Percentiles rank a stretch among this genome's conserved stretches.
phyloP scores from a whole-genome alignment of 2,888 invertebrate species.

The Caenorhabditis afra region DNA sequence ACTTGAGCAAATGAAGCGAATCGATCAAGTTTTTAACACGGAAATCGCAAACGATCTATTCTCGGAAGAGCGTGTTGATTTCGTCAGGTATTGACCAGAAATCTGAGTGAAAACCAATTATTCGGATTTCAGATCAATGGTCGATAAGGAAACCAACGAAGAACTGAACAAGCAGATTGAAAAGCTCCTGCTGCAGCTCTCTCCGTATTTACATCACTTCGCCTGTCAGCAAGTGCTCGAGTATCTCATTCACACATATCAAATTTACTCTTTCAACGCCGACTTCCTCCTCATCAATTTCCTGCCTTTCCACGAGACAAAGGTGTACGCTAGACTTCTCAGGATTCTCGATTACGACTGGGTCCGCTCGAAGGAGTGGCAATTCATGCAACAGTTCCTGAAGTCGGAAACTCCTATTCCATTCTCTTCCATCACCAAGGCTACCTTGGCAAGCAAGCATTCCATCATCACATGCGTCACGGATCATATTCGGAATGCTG shows the following conservation, averaged over 20 bases:
- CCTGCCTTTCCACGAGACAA: constrained; percentile 94
- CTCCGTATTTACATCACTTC: constrained; percentile 91
- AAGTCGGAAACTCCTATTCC: constrained; percentile 71
- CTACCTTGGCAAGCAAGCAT: constrained; percentile 61
- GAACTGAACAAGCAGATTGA: constrained; percentile 87
- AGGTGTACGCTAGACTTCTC: constrained; percentile 89
- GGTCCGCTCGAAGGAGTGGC: constrained; percentile 80
- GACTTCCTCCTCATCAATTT: constrained; percentile 88
- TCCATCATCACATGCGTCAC: constrained; percentile 64
- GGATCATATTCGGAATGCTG: constrained; percentile 61
- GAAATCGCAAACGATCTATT: constrained; percentile 87
- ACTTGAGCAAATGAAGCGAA: constrained; percentile 87
- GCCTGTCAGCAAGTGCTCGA: constrained; percentile 92
- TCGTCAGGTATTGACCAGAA: constrained; percentile 81
- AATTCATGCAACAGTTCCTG: constrained; percentile 78
- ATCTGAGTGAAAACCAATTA: too few relatives aligned
- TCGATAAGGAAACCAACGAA: constrained; percentile 85
- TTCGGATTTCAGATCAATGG: constrained; percentile 35
- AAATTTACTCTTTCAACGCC: constrained; percentile 90
- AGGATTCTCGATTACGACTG: constrained; percentile 86
- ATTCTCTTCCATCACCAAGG: constrained; percentile 65
- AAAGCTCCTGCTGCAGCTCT: constrained; percentile 87
- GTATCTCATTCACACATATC: constrained; percentile 90
- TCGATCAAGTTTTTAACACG: constrained; percentile 87
- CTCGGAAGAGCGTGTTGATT: constrained; percentile 86